These are phyloP conservation scores for Bruchidius siliquastri DNA, from an alignment of 2,888 invertebrate species.

Conservation along the genomic window DNA sequence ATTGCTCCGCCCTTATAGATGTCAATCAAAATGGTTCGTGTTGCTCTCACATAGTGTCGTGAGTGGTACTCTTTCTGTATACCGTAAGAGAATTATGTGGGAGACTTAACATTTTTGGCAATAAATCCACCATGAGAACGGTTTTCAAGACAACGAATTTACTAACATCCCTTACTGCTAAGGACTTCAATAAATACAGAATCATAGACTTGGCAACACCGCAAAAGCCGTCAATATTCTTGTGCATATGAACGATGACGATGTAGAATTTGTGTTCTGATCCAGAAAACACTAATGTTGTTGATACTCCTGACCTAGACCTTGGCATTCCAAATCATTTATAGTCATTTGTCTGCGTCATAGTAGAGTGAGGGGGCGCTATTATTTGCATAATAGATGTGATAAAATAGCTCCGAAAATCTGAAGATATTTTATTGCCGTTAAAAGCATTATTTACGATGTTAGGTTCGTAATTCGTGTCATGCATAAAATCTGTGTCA, in stretches of 20 bases:
- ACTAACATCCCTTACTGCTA: too few relatives aligned
- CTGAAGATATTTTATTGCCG: background rate
- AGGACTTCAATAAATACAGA: too few relatives aligned
- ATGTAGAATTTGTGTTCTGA: background rate
- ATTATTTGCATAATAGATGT: background rate
- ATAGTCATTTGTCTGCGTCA: background rate
- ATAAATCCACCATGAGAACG: too few relatives aligned
- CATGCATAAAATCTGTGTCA: background rate
- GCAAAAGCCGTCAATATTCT: too few relatives aligned
- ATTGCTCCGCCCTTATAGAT: too few relatives aligned
- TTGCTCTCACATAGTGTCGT: too few relatives aligned
- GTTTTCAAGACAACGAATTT: too few relatives aligned
- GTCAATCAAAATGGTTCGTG: too few relatives aligned
- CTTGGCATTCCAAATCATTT: background rate
- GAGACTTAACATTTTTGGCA: too few relatives aligned
- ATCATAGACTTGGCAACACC: too few relatives aligned
- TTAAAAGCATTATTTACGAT: background rate
- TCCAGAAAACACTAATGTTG: background rate
- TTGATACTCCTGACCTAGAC: background rate
- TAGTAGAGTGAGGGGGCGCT: background rate
- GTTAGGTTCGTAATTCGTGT: background rate
- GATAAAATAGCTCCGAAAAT: background rate
- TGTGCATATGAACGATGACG: background rate
- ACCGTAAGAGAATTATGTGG: too few relatives aligned
- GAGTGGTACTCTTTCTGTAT: too few relatives aligned